Conservation (phyloP, 30 jellyfish, hydroid and myxozoan species). For the Catostylus mosaicus region DNA sequence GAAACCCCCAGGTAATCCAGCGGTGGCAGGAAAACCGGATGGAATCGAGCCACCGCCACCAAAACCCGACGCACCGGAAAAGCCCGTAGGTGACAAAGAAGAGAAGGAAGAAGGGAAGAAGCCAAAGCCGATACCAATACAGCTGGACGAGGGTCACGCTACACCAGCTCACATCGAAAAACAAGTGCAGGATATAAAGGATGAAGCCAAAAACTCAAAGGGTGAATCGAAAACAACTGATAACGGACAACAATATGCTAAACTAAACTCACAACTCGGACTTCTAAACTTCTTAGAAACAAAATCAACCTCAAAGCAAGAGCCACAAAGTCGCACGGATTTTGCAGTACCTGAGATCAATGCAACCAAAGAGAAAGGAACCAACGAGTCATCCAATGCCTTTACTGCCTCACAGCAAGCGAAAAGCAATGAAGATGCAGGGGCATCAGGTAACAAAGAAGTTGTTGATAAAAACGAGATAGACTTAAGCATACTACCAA, state of each 20-base stretch:
- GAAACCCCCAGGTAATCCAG: constrained; percentile 11
- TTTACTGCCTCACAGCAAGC: background rate
- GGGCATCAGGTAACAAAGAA: constrained; percentile 43
- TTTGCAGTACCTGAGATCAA: background rate
- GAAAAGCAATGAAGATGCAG: background rate
- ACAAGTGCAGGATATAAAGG: constrained; percentile 46
- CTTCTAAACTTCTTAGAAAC: constrained; percentile 22
- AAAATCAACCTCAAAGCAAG: constrained; percentile 11
- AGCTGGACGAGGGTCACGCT: constrained; percentile 48
- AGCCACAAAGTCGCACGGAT: constrained; percentile 38
- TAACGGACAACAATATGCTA: background rate
- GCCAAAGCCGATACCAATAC: constrained; percentile 58
- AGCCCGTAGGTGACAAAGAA: constrained; percentile 27
- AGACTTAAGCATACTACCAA: constrained; percentile 40
- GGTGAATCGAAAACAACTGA: constrained; percentile 32
- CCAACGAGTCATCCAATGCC: background rate
- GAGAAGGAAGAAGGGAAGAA: constrained; percentile 37
- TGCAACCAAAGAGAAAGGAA: background rate
- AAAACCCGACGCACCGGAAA: constrained; percentile 55
- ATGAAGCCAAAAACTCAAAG: constrained; percentile 14
- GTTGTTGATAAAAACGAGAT: constrained; percentile 7
- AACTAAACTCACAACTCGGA: constrained; percentile 29
- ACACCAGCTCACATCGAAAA: constrained; percentile 42
- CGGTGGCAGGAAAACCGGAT: constrained; percentile 40
- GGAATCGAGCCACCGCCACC: constrained; percentile 44